Evolutionary conservation across 2,888 invertebrate species (phyloP).

Genomic region (Amaurobius ferox): DNA sequence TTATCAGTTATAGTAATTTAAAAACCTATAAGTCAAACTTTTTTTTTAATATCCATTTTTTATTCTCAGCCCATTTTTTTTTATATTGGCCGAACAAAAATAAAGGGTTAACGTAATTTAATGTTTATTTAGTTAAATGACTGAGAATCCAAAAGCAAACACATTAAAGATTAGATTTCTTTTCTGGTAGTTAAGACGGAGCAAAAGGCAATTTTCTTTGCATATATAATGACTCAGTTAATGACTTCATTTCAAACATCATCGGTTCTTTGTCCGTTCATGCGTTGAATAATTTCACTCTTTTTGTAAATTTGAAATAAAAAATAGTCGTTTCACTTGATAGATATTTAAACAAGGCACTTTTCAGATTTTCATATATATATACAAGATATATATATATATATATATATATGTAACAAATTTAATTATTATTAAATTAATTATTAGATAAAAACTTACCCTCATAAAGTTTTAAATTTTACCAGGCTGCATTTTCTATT

Average conservation of each 20-base stretch:
- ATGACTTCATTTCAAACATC: background rate
- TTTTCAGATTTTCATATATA: too few relatives aligned
- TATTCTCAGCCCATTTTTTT: background rate
- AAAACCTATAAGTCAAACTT: background rate
- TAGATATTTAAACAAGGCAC: background rate
- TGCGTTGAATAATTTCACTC: background rate
- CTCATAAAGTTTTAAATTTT: too few relatives aligned
- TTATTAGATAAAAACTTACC: too few relatives aligned
- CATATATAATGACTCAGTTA: background rate
- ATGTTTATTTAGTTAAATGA: slow-evolving; percentile 16
- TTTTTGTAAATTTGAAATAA: too few relatives aligned
- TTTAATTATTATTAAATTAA: too few relatives aligned
- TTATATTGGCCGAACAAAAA: background rate
- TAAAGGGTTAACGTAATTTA: background rate
- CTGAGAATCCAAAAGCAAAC: background rate
- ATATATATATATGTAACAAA: too few relatives aligned
- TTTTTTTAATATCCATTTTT: background rate
- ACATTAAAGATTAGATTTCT: background rate
- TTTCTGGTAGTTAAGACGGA: too few relatives aligned
- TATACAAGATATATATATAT: too few relatives aligned
- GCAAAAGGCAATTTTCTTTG: background rate
- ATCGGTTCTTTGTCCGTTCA: background rate
- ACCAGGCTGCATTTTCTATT: too few relatives aligned
- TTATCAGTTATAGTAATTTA: background rate
- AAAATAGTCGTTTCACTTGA: background rate